Percentiles rank a stretch among this genome's conserved stretches.
Conservation (phyloP, 2,797 vertebrate genomes). For the Nannoperca australis region DNA sequence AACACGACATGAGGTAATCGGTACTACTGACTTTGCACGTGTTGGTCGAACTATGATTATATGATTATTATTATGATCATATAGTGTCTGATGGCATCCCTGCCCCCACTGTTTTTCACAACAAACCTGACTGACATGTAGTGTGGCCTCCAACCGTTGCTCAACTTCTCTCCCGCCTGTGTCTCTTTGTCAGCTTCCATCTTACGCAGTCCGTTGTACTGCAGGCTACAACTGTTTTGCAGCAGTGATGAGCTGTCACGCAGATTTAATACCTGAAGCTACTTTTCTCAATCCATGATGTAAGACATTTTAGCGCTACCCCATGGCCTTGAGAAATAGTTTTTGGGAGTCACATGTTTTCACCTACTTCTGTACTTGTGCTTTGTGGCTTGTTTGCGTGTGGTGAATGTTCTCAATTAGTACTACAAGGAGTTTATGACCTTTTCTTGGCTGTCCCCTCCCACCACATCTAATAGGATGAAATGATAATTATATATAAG, state of each 20-base stretch:
- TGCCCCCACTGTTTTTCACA: constrained; percentile 64
- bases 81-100: constrained; percentile 33
- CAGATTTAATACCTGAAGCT: constrained; percentile 33
- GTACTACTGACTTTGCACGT: constrained; percentile 24
- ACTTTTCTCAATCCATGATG: constrained; percentile 5
- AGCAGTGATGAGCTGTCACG: constrained; percentile 23
- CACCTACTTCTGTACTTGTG: constrained; percentile 6
- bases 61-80: neutral
- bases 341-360: constrained; percentile 16
- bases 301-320: constrained; percentile 12
- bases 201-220: constrained; percentile 54
- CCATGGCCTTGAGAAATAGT: constrained; percentile 19
- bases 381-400: constrained; percentile 38
- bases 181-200: constrained; percentile 52
- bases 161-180: constrained; percentile 57
- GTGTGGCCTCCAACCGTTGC: constrained; percentile 62
- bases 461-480: neutral
- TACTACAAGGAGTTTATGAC: constrained; percentile 3
- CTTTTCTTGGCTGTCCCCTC: neutral
- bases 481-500: neutral
- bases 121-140: constrained; percentile 78
- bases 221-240: constrained; percentile 67
- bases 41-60: constrained; percentile 31
- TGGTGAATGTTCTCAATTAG: constrained; percentile 39
- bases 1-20: constrained; percentile 21